Percentiles rank a stretch among this genome's conserved stretches.
Evolutionary conservation across 2,113 vertebrate species (phyloP).

Genomic region (Gallinago media): DNA sequence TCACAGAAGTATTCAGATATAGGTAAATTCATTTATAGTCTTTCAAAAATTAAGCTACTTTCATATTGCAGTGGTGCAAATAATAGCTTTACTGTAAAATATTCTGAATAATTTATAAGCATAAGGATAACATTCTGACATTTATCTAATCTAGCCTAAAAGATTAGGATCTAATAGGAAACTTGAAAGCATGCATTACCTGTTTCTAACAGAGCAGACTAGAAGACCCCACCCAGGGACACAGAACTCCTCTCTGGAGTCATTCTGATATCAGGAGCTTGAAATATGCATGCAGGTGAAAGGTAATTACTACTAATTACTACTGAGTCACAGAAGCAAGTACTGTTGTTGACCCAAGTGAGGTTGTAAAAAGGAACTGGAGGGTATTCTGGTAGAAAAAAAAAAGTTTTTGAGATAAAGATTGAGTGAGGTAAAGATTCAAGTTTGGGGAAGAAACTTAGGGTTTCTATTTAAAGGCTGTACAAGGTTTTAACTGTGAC

Average conservation of each 20-base stretch:
- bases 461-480: neutral
- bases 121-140: conserved; percentile 30
- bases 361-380: neutral
- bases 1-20: neutral
- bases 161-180: conserved; percentile 16
- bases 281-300: neutral
- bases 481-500: neutral
- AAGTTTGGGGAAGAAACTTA: neutral
- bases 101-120: conserved; percentile 49
- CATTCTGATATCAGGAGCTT: neutral
- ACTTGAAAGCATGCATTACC: neutral
- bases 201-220: neutral
- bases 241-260: neutral
- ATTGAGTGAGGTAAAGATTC: too few species aligned
- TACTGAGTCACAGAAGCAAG: neutral
- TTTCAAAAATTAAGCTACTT: conserved; percentile 18
- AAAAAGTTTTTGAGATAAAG: neutral
- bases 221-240: neutral
- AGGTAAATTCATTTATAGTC: neutral
- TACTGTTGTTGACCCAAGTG: neutral
- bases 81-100: conserved; percentile 9
- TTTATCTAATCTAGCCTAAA: conserved; percentile 24
- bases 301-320: neutral
- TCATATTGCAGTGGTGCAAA: neutral
- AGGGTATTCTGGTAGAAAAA: rapidly evolving